Evolutionary conservation across 2,888 invertebrate genomes (phyloP).

Genomic region (Standfussiana lucernea): DNA sequence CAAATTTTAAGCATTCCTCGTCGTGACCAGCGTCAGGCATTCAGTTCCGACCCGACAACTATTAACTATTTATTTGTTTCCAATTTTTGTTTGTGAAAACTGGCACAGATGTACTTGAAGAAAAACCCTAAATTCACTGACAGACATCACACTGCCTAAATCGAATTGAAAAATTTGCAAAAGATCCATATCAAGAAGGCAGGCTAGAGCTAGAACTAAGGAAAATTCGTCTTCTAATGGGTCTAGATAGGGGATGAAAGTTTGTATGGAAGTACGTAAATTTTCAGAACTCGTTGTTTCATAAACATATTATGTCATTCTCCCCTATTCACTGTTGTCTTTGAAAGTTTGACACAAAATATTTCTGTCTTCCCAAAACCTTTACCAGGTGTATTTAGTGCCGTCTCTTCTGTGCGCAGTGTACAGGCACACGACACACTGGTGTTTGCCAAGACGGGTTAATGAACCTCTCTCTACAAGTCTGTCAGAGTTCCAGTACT

Average conservation of each 20-base stretch:
- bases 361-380: conserved; percentile 2
- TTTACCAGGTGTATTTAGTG: conserved; percentile 29
- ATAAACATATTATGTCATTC: background rate
- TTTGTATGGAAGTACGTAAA: background rate
- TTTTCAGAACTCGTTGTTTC: background rate
- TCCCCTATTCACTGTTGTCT: background rate
- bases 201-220: background rate
- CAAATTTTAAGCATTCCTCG: background rate
- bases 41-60: background rate
- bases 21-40: background rate
- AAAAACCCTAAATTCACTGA: background rate
- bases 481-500: conserved; percentile 80
- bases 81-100: background rate
- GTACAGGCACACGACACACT: conserved; percentile 32
- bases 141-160: background rate
- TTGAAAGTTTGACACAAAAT: background rate
- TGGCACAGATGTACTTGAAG: background rate
- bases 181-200: background rate
- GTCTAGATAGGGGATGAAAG: background rate
- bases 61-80: background rate
- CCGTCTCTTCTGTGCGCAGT: conserved; percentile 18
- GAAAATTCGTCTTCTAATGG: background rate
- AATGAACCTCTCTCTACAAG: conserved; percentile 78
- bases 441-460: conserved; percentile 75
- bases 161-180: background rate